A percentile compares a stretch with the other conserved stretches of the same genome.
Conservation (phyloP, 2,797 vertebrate genomes). For the Sebastes steindachneri region DNA sequence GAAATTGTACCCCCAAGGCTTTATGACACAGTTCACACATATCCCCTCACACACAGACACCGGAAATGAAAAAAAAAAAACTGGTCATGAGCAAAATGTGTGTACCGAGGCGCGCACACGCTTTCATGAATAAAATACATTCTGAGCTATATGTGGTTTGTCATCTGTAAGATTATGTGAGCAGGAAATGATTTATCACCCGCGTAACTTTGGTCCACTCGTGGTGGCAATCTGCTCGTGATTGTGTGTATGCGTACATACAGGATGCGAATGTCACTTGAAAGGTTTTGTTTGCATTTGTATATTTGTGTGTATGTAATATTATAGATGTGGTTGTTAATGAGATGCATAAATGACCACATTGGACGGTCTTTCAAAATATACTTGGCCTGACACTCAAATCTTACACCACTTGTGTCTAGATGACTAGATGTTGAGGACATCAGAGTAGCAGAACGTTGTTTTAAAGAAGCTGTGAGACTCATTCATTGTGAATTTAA, state of each 20-base stretch:
- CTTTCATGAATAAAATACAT: constrained; percentile 48
- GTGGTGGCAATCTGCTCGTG: neutral
- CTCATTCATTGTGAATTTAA: neutral
- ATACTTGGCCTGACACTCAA: neutral
- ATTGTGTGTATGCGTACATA: neutral
- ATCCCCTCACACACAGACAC: constrained; percentile 12
- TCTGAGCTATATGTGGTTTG: constrained; percentile 55
- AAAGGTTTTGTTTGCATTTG: constrained; percentile 20
- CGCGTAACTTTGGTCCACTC: constrained; percentile 12
- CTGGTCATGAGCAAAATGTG: constrained; percentile 7
- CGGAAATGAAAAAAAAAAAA: constrained; percentile 51
- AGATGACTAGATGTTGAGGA: neutral
- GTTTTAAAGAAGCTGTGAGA: neutral
- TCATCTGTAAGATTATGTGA: constrained; percentile 54
- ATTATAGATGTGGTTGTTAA: neutral
- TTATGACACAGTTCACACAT: constrained; percentile 35
- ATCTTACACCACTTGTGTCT: neutral
- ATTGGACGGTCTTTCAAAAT: neutral
- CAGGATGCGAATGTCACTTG: constrained; percentile 1
- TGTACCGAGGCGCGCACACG: neutral
- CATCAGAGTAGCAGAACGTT: neutral
- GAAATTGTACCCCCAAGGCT: constrained; percentile 57
- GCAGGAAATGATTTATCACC: constrained; percentile 65
- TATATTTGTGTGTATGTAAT: neutral
- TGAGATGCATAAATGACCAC: neutral